Conservation (phyloP, 2,888 invertebrate species). For the Dinocampus coccinellae region DNA sequence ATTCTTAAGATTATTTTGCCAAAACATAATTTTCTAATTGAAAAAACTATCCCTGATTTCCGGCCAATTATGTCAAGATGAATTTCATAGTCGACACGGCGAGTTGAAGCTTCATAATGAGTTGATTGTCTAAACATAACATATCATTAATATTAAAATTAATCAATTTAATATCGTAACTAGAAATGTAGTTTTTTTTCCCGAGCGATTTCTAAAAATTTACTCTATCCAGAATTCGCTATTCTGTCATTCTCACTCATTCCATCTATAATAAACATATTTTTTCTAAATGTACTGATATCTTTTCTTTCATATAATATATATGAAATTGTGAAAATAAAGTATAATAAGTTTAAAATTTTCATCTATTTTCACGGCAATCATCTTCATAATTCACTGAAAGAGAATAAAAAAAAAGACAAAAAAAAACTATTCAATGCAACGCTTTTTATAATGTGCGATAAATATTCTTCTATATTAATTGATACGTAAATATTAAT, state of each 20-base stretch:
- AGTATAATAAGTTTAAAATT: slow-evolving; percentile 64
- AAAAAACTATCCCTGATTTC: slow-evolving; percentile 48
- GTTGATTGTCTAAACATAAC: slow-evolving; percentile 15
- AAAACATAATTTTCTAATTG: not conserved
- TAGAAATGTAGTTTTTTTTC: not conserved
- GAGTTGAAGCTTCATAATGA: slow-evolving; percentile 26
- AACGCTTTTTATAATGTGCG: slow-evolving; percentile 53
- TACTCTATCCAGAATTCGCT: not conserved
- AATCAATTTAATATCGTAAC: slow-evolving; percentile 14
- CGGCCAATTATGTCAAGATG: slow-evolving; percentile 42
- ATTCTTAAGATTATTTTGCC: slow-evolving; percentile 4
- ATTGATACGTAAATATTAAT: slow-evolving; percentile 54
- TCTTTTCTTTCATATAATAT: slow-evolving; percentile 37
- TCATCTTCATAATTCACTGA: slow-evolving; percentile 52
- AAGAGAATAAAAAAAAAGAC: slow-evolving; percentile 43
- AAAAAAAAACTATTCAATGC: slow-evolving; percentile 49
- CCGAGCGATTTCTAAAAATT: slow-evolving; percentile 12
- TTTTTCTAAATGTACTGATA: slow-evolving; percentile 40
- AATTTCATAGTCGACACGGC: slow-evolving; percentile 27
- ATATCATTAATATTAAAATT: slow-evolving; percentile 21
- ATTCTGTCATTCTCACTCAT: slow-evolving; percentile 20
- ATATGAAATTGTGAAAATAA: slow-evolving; percentile 57
- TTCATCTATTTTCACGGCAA: slow-evolving; percentile 48
- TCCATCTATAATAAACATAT: slow-evolving; percentile 29
- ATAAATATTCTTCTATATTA: slow-evolving; percentile 52